A percentile compares a stretch with the other conserved stretches of the same genome.
Conservation (phyloP, 2,797 vertebrate genomes). For the Rhabdophis nuchalis region DNA sequence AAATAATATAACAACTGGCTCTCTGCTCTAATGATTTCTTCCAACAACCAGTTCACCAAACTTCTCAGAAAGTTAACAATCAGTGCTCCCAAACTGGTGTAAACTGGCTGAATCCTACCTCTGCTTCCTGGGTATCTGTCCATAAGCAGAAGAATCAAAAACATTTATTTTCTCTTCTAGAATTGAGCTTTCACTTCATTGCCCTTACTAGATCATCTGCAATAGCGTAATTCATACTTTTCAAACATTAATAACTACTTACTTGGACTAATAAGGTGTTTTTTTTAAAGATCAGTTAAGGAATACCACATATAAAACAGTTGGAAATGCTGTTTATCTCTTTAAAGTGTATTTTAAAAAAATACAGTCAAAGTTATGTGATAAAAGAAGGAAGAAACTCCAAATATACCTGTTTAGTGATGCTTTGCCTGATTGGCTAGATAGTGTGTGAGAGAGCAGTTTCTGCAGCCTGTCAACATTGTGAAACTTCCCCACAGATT, state of each 20-base stretch:
- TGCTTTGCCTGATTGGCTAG: background rate
- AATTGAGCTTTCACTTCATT: constrained; percentile 1
- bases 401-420: background rate
- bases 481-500: background rate
- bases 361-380: background rate
- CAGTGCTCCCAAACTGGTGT: too few relatives aligned
- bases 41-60: too few relatives aligned
- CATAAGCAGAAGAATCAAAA: background rate
- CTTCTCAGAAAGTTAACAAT: too few relatives aligned
- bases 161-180: background rate
- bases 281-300: background rate
- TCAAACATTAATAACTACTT: constrained; percentile 15
- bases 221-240: constrained; percentile 2
- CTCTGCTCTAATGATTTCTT: too few relatives aligned
- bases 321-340: constrained; percentile 22
- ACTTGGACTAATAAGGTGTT: background rate
- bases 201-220: background rate
- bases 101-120: too few relatives aligned
- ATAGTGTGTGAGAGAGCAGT: background rate
- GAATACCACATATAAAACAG: background rate
- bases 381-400: background rate
- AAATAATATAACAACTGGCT: too few relatives aligned
- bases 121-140: too few relatives aligned
- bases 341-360: constrained; percentile 11
- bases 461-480: background rate